Conservation (phyloP, 1,140 invertebrate genomes). For the Heliothis virescens region DNA sequence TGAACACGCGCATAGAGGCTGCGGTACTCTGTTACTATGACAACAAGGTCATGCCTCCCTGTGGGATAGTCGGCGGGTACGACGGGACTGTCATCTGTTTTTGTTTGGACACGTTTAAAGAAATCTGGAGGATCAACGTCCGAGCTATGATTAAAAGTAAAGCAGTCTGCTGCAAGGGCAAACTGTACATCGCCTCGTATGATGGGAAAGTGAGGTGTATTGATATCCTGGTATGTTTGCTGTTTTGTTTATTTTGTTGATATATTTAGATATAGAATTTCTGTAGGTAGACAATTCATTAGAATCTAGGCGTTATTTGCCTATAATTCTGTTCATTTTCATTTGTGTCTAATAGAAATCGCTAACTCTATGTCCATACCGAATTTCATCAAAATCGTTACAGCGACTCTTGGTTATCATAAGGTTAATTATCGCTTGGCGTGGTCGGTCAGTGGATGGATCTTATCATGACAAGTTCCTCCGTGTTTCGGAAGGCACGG, state of each 20-base stretch:
- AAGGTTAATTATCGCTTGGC: too few relatives aligned
- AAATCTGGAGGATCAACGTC: constrained; percentile 88
- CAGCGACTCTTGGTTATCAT: too few relatives aligned
- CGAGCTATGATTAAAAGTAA: constrained; percentile 89
- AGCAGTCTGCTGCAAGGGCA: constrained; percentile 82
- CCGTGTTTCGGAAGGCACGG: too few relatives aligned
- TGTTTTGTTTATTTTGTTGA: constrained; percentile 22
- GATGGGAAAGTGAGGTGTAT: constrained; percentile 89
- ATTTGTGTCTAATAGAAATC: too few relatives aligned
- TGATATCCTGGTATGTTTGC: constrained; percentile 84
- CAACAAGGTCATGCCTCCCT: constrained; percentile 50
- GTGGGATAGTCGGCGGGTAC: constrained; percentile 88
- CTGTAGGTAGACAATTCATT: not conserved
- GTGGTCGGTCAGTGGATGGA: too few relatives aligned
- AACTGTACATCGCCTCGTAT: constrained; percentile 90
- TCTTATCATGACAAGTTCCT: too few relatives aligned
- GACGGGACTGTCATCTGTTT: constrained; percentile 89
- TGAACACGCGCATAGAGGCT: constrained; percentile 78
- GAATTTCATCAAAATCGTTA: too few relatives aligned
- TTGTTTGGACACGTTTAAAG: constrained; percentile 83
- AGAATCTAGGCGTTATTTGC: not conserved
- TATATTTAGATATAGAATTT: not conserved
- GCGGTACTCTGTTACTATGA: constrained; percentile 70
- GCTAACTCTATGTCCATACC: too few relatives aligned
- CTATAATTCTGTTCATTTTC: too few relatives aligned